A percentile compares a stretch with the other conserved stretches of the same genome.
Conservation (phyloP, 2,888 invertebrate species). For the Eupithecia inturbata region DNA sequence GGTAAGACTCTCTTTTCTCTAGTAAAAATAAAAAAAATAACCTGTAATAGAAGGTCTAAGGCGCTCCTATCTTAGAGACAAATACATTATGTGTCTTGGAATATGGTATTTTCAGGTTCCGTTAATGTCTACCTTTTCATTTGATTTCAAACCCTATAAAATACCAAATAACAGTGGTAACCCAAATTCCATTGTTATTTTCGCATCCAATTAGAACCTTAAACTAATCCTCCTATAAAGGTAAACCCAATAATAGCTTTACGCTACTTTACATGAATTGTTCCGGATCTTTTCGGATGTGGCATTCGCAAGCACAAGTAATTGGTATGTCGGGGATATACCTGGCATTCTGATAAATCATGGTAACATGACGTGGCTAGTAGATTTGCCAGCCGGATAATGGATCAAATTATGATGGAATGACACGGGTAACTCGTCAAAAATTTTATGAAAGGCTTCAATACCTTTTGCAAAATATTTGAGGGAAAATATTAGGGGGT, state of each 20-base stretch:
- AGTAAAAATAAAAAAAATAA: not conserved
- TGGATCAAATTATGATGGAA: constrained; percentile 11
- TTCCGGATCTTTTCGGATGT: constrained; percentile 6
- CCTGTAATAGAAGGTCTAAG: not conserved
- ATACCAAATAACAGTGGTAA: too few species aligned
- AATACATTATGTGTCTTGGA: not conserved
- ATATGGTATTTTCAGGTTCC: not conserved
- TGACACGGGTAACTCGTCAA: constrained; percentile 6
- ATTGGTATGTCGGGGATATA: constrained; percentile 5
- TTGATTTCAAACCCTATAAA: not conserved
- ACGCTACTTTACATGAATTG: constrained; percentile 11
- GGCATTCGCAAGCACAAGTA: constrained; percentile 6
- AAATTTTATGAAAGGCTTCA: not conserved
- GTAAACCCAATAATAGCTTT: constrained; percentile 16
- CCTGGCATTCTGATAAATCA: constrained; percentile 12
- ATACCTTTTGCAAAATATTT: not conserved
- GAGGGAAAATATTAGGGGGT: not conserved
- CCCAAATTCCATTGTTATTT: constrained; percentile 1
- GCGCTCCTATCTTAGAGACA: not conserved
- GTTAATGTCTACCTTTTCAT: not conserved
- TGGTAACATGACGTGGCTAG: constrained; percentile 4
- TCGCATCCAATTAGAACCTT: not conserved
- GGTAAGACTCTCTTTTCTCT: not conserved
- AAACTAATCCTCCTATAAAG: constrained; percentile 7
- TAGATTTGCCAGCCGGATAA: constrained; percentile 5